Base-by-base conservation (phyloP, 2,888 invertebrate genomes). In the Tetragonisca angustula region DNA sequence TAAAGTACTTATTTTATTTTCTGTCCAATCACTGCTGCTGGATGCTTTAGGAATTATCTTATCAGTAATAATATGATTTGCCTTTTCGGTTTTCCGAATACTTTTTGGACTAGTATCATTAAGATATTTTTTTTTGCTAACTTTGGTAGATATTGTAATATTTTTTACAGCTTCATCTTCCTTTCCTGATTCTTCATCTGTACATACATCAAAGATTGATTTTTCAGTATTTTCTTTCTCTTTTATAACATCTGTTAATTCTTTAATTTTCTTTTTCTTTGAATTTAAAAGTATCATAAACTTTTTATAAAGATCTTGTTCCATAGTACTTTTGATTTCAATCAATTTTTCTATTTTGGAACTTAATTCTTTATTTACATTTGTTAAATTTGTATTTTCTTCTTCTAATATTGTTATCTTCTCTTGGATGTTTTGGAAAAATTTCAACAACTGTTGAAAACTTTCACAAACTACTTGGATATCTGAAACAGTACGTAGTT, bases 211-310 rank as follows among this genome's bases (percentile, higher is more conserved):
- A 43, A 76, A 83, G 59, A 72, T 11, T 13, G 64, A 76, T 50
- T 59, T 43, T 56, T n/a, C 19, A n/a, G 11, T 21, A 27, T 9
- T 62, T 43, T 64, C 27, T 6, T 76, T 62, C 49, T 70, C 27
- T 21, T 88, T 77, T n/a, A 90, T n/a, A 52, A 59, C 59, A 21
- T 79, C 67, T 54, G 88, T 73, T n/a, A 93, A 81, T 64, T 91
- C 85, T 52, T 89, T 81, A 27, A 92, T 90, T 61, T 81, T 92
- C 72, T 76, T 71, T 68, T 93, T 93, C 27, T 93, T 93, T 24
- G 90, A 64, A 79, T 93, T 93, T 24, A 93, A 27, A 36, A 93
- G 2, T 19, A 90, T 64, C 6, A 91, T 32, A 84, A 91, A 92
- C 70, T 87, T 91, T 24, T 85, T 87, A 27, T 91, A 92, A 2